Percentiles rank a stretch among this genome's conserved stretches.
Conservation (phyloP, 1,140 invertebrate genomes). For the Bombyx mori region DNA sequence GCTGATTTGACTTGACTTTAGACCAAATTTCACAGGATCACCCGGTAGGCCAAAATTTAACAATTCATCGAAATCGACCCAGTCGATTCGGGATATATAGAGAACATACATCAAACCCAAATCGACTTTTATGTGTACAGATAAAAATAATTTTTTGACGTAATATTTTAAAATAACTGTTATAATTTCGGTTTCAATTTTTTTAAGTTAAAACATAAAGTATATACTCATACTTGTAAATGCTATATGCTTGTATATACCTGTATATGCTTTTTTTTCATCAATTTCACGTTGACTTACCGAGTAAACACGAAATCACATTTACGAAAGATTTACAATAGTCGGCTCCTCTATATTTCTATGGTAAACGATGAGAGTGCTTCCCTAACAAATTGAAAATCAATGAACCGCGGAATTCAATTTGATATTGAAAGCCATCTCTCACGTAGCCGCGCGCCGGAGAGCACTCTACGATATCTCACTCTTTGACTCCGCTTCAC, state of each 20-base stretch:
- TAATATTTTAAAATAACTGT: too few species aligned
- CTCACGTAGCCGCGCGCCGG: constrained; percentile 41
- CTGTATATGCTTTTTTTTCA: neutral
- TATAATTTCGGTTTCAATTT: too few species aligned
- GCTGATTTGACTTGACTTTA: too few species aligned
- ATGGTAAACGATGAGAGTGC: constrained; percentile 50
- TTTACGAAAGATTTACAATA: constrained; percentile 26
- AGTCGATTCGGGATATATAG: too few species aligned
- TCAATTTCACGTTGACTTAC: neutral
- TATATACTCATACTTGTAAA: too few species aligned
- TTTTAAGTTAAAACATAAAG: too few species aligned
- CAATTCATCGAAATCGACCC: too few species aligned
- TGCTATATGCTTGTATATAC: neutral
- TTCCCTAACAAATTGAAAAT: constrained; percentile 62
- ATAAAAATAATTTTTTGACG: too few species aligned
- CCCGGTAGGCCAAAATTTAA: too few species aligned
- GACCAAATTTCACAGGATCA: too few species aligned
- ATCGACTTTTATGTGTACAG: too few species aligned
- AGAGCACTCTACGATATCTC: constrained; percentile 44
- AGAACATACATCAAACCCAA: too few species aligned
- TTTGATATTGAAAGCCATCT: constrained; percentile 71
- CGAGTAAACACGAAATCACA: neutral
- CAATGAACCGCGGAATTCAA: constrained; percentile 72
- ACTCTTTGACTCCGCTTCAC: constrained; percentile 49
- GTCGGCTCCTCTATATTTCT: constrained; percentile 31